Percentiles rank a stretch among this genome's conserved stretches.
Conservation (phyloP, 2,797 vertebrate genomes). For the Neosilurus mollespiculum region DNA sequence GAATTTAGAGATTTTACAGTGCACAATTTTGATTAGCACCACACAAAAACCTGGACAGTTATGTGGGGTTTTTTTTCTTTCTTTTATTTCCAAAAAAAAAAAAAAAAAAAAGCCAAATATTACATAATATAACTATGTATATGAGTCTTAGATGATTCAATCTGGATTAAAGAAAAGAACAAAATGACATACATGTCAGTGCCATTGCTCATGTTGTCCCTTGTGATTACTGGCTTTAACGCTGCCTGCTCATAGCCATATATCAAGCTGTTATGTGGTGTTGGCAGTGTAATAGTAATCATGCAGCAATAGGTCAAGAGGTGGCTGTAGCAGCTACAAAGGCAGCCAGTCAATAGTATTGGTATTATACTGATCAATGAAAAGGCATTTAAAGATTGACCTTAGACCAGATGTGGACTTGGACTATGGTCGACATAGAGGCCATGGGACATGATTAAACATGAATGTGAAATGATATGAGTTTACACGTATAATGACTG, state of each 20-base stretch:
- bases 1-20: conserved; percentile 27
- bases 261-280: conserved; percentile 48
- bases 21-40: conserved; percentile 17
- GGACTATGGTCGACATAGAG: conserved; percentile 44
- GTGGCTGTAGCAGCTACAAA: conserved; percentile 49
- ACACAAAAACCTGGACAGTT: neutral
- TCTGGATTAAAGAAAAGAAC: conserved; percentile 1
- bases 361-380: conserved; percentile 52
- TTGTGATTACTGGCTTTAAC: conserved; percentile 34
- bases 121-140: neutral
- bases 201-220: conserved; percentile 35
- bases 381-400: conserved; percentile 57
- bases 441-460: conserved; percentile 41
- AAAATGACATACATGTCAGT: conserved; percentile 24
- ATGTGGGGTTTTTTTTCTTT: no score
- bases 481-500: conserved; percentile 39
- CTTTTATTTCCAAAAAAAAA: neutral
- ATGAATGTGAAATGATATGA: conserved; percentile 38
- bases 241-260: neutral
- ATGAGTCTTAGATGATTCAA: conserved; percentile 23
- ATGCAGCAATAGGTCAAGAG: conserved; percentile 54
- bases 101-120: neutral
- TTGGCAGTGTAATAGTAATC: conserved; percentile 52
- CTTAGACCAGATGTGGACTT: conserved; percentile 57
- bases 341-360: conserved; percentile 51